phyloP scores from a whole-genome alignment of 2,888 invertebrate species.

The Melolontha melolontha region DNA sequence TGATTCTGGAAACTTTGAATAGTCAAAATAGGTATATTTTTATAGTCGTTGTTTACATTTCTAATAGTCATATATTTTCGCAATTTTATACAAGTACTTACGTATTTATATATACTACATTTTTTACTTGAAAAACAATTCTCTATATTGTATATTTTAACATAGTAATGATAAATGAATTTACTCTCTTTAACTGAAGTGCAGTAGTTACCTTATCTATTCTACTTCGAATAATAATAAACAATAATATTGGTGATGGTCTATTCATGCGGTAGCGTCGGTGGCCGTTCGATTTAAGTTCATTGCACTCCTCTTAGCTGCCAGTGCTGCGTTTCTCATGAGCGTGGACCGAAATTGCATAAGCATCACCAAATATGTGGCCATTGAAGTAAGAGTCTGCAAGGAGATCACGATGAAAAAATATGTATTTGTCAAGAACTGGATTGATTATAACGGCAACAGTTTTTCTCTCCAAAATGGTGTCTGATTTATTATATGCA shows the following conservation, averaged over 20 bases:
- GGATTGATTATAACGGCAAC: constrained; percentile 27
- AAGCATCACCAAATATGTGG: constrained; percentile 78
- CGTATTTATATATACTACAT: background rate
- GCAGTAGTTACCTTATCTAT: constrained; percentile 18
- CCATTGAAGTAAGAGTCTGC: constrained; percentile 79
- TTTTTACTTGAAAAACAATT: background rate
- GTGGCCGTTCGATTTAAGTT: constrained; percentile 37
- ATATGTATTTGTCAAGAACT: constrained; percentile 5
- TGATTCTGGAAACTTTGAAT: too few relatives aligned
- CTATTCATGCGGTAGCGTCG: constrained; percentile 27
- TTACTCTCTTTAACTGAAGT: background rate
- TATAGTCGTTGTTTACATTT: too few relatives aligned
- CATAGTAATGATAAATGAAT: constrained; percentile 12
- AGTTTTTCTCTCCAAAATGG: constrained; percentile 1
- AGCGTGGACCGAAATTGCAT: constrained; percentile 79
- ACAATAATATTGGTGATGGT: constrained; percentile 20
- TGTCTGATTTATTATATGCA: constrained; percentile 5
- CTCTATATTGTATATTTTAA: constrained; percentile 2
- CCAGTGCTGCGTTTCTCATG: constrained; percentile 68
- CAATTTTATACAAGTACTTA: too few relatives aligned
- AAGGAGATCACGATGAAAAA: constrained; percentile 46
- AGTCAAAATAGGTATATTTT: too few relatives aligned
- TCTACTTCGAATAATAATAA: constrained; percentile 25
- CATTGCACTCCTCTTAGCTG: constrained; percentile 54
- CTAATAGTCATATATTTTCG: too few relatives aligned